A percentile compares a stretch with the other conserved stretches of the same genome.
Conservation (phyloP, 1,140 invertebrate genomes). For the Drosophila orena region DNA sequence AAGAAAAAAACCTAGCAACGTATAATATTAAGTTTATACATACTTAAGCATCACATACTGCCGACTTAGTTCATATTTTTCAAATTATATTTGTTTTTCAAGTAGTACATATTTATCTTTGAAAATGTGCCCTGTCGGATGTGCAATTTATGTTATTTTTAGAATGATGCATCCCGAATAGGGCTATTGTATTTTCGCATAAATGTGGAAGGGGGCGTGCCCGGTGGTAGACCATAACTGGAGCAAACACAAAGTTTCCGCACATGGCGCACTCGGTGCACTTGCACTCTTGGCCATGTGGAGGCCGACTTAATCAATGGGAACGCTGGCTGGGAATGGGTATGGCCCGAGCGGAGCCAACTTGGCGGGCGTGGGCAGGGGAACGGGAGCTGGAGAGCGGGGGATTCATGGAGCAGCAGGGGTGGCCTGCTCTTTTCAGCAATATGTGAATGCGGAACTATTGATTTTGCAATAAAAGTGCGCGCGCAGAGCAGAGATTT, state of each 20-base stretch:
- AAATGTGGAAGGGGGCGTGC: background rate
- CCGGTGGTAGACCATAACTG: conserved; percentile 4
- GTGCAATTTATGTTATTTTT: background rate
- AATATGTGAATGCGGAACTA: conserved; percentile 71
- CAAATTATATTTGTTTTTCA: too few species aligned
- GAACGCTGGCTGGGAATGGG: conserved; percentile 13
- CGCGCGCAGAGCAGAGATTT: conserved; percentile 75
- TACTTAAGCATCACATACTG: too few species aligned
- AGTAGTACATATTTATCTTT: too few species aligned
- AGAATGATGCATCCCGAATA: background rate
- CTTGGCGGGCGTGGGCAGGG: conserved; percentile 8
- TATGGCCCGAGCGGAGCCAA: conserved; percentile 15
- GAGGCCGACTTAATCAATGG: conserved; percentile 51
- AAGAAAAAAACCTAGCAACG: background rate
- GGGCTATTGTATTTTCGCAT: background rate
- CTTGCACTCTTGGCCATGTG: conserved; percentile 49
- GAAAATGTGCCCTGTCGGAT: background rate
- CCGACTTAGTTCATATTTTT: too few species aligned
- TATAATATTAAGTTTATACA: background rate
- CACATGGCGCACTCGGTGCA: conserved; percentile 29
- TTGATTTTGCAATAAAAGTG: conserved; percentile 77
- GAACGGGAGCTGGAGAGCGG: background rate
- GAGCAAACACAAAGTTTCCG: conserved; percentile 11
- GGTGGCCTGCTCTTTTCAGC: conserved; percentile 1
- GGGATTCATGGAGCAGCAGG: background rate